Evolutionary conservation across 2,797 vertebrate genomes (phyloP).

Genomic region (Dipus sagitta): DNA sequence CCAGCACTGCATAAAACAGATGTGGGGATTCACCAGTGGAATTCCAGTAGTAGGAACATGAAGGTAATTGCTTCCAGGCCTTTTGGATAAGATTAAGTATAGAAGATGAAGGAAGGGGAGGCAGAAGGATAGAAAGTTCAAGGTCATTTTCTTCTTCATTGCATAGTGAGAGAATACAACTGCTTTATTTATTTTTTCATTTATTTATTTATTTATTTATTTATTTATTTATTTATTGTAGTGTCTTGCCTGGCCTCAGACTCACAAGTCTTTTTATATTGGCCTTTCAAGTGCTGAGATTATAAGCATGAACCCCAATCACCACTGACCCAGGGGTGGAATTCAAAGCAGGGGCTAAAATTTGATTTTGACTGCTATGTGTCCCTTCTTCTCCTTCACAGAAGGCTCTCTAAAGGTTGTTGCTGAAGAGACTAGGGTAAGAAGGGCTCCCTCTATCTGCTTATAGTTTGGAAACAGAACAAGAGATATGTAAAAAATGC

Average conservation of each 20-base stretch:
- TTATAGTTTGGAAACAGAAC: neutral
- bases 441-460: neutral
- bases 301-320: neutral
- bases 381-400: fast-evolving
- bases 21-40: no score
- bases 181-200: no score
- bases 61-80: no score
- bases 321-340: neutral
- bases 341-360: neutral
- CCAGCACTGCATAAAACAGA: no score
- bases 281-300: neutral
- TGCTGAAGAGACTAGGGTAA: neutral
- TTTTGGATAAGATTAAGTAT: no score
- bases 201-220: no score
- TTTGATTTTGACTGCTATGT: neutral
- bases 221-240: no score
- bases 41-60: no score
- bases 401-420: neutral
- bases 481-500: neutral
- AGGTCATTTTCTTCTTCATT: no score
- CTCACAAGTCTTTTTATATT: neutral
- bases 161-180: no score
- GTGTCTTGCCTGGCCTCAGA: neutral
- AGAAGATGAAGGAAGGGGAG: no score
- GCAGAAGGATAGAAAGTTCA: no score